Conservation (phyloP, 2,888 invertebrate species). For the Machimus atricapillus region DNA sequence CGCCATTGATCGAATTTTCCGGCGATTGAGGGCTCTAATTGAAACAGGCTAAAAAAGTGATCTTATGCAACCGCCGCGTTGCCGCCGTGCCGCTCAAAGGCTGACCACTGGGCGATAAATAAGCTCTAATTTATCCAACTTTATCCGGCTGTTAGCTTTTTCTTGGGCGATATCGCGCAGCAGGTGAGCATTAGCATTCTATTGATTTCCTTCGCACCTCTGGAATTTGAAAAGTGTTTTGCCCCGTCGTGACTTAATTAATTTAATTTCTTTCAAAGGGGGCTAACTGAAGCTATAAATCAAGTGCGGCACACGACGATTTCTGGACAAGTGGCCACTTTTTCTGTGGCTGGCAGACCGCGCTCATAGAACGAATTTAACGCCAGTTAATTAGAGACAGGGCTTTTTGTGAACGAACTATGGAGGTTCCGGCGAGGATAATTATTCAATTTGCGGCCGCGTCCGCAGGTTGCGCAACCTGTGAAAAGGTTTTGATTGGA, state of each 20-base stretch:
- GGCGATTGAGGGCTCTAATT: not conserved
- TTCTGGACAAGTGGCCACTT: conserved; percentile 4
- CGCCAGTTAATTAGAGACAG: not conserved
- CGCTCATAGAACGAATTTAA: not conserved
- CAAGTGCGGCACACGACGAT: conserved; percentile 22
- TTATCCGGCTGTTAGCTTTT: not conserved
- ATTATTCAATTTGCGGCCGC: not conserved
- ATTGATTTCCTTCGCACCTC: conserved; percentile 19
- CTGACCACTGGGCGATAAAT: not conserved
- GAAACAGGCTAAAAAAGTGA: not conserved
- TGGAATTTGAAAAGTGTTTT: not conserved
- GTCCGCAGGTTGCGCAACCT: not conserved
- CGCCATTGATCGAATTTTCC: not conserved
- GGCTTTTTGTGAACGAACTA: not conserved
- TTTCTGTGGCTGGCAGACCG: not conserved
- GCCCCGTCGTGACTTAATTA: conserved; percentile 27
- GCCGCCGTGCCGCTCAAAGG: not conserved
- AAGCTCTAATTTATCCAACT: not conserved
- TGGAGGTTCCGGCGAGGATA: not conserved
- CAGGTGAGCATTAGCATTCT: conserved; percentile 14
- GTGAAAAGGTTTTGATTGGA: not conserved
- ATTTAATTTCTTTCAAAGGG: conserved; percentile 18
- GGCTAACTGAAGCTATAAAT: conserved; percentile 21
- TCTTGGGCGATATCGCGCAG: not conserved
- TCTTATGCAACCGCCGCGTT: not conserved